Conservation (phyloP, 2,888 invertebrate genomes). For the Argyra leucocephala region DNA sequence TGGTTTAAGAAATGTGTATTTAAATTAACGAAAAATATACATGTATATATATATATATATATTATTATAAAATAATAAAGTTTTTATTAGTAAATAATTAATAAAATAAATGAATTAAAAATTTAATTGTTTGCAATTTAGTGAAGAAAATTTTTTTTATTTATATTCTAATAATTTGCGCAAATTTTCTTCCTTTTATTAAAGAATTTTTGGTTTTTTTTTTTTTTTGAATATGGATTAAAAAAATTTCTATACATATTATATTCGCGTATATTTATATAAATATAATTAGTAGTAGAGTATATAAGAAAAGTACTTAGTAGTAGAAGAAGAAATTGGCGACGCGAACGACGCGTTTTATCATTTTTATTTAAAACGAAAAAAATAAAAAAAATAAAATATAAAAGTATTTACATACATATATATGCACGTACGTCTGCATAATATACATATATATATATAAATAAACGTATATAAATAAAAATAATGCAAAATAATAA, state of each 20-base stretch:
- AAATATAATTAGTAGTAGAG: neutral
- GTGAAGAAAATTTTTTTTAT: neutral
- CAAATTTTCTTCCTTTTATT: neutral
- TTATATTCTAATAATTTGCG: neutral
- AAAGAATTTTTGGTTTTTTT: no score
- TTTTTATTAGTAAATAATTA: neutral
- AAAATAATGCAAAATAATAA: neutral
- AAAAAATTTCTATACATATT: neutral
- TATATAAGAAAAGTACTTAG: neutral
- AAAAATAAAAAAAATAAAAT: no score
- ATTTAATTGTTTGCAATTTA: neutral
- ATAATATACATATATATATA: neutral
- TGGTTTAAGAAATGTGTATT: neutral
- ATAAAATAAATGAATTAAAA: neutral
- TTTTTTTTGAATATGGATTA: neutral
- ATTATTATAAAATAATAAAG: neutral
- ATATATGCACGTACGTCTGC: neutral
- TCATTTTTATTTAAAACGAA: neutral
- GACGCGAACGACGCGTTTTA: constrained; percentile 6
- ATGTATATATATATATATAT: neutral
- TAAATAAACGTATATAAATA: neutral
- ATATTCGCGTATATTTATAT: neutral
- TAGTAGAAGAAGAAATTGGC: neutral
- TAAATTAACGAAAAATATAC: neutral
- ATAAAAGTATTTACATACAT: neutral